Evolutionary conservation across 2,888 invertebrate species (phyloP).

Genomic region (Malthinus seriepunctatus): DNA sequence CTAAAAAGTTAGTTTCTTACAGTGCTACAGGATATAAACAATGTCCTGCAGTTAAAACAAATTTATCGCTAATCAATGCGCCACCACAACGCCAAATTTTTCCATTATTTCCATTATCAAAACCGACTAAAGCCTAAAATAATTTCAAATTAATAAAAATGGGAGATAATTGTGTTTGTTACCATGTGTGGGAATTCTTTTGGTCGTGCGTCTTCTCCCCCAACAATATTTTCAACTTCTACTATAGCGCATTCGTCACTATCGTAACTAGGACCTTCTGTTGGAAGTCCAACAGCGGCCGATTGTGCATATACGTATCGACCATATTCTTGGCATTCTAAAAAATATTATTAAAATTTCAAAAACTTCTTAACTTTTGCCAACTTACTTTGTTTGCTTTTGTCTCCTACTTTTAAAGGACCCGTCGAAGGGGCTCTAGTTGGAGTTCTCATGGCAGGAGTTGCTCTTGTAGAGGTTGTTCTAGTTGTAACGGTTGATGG

Average conservation of each 20-base stretch:
- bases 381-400: conserved; percentile 10
- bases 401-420: not conserved
- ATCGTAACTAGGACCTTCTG: too few species aligned
- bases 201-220: conserved; percentile 1
- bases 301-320: not conserved
- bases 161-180: conserved; percentile 1
- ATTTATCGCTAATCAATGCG: conserved; percentile 63
- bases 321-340: conserved; percentile 18
- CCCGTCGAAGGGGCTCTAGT: not conserved
- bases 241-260: not conserved
- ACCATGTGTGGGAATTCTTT: conserved; percentile 24
- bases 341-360: too few species aligned
- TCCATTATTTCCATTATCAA: conserved; percentile 9
- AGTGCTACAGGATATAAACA: conserved; percentile 49
- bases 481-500: not conserved
- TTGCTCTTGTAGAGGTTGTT: not conserved
- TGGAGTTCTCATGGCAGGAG: not conserved
- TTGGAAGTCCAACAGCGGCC: not conserved
- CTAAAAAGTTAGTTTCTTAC: not conserved
- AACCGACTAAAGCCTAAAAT: conserved; percentile 9
- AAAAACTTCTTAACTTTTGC: conserved; percentile 47
- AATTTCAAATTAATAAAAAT: not conserved
- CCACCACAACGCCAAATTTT: conserved; percentile 66
- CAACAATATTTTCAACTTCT: conserved; percentile 8
- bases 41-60: conserved; percentile 70